Conservation (phyloP, 2,888 invertebrate genomes). For the Cataglyphis cursor region DNA sequence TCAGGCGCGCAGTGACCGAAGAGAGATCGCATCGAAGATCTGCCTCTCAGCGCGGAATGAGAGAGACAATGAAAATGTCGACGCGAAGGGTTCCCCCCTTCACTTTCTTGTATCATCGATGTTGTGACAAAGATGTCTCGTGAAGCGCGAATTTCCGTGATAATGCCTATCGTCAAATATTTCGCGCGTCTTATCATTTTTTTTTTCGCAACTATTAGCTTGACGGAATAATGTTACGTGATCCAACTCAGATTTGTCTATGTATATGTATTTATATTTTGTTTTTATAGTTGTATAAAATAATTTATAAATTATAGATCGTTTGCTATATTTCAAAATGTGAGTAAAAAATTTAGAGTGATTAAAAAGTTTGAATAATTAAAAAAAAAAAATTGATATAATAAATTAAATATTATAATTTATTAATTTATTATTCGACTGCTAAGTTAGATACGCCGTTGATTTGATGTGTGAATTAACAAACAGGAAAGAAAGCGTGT, state of each 20-base stretch:
- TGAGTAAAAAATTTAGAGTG: background rate
- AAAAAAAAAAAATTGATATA: background rate
- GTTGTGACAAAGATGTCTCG: constrained; percentile 17
- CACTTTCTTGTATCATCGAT: background rate
- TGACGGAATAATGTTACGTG: background rate
- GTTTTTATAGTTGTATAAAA: background rate
- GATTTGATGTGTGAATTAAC: background rate
- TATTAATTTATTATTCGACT: background rate
- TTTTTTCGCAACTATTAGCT: background rate
- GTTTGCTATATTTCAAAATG: background rate
- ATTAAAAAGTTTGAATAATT: background rate
- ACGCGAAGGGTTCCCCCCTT: background rate
- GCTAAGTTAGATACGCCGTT: background rate
- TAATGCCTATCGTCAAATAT: background rate
- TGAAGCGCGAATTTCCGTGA: constrained; percentile 1
- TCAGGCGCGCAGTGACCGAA: constrained; percentile 37
- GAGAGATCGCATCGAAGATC: constrained; percentile 48
- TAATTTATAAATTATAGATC: background rate
- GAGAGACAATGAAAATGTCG: constrained; percentile 17
- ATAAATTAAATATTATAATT: background rate
- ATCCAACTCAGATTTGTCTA: background rate
- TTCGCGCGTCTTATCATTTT: background rate
- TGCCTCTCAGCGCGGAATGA: constrained; percentile 7
- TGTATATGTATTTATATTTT: background rate
- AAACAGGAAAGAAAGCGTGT: background rate